A percentile compares a stretch with the other conserved stretches of the same genome.
Evolutionary conservation across 2,797 vertebrate genomes (phyloP).

Genomic region (Sebastes trivittatus): DNA sequence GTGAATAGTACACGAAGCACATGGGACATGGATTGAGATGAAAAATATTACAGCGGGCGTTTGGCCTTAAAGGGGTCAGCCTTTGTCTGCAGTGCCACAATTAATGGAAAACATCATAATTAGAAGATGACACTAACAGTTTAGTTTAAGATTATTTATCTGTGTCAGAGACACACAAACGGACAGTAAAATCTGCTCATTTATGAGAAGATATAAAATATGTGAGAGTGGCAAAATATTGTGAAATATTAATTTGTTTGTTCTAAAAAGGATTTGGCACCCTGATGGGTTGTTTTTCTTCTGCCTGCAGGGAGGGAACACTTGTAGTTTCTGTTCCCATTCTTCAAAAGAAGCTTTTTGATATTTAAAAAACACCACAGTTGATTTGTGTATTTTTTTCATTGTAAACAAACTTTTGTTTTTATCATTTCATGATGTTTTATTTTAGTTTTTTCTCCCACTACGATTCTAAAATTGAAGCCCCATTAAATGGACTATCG

Average conservation of each 20-base stretch:
- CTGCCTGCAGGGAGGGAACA: conserved; percentile 11
- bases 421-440: conserved; percentile 6
- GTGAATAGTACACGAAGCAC: background rate
- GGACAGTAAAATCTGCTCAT: background rate
- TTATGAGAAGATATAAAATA: conserved; percentile 6
- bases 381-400: background rate
- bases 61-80: background rate
- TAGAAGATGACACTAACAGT: background rate
- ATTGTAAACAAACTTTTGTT: background rate
- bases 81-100: background rate
- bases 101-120: background rate
- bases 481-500: background rate
- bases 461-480: background rate
- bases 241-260: conserved; percentile 58
- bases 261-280: conserved; percentile 41
- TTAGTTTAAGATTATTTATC: conserved; percentile 3
- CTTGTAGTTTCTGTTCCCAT: conserved; percentile 6
- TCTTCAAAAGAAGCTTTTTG: conserved; percentile 12
- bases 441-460: background rate
- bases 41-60: background rate
- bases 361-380: conserved; percentile 3
- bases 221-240: conserved; percentile 33
- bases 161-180: background rate
- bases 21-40: background rate
- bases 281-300: conserved; percentile 39